Evolutionary conservation across 2,797 vertebrate genomes (phyloP).

Genomic region (Semaprochilodus insignis): DNA sequence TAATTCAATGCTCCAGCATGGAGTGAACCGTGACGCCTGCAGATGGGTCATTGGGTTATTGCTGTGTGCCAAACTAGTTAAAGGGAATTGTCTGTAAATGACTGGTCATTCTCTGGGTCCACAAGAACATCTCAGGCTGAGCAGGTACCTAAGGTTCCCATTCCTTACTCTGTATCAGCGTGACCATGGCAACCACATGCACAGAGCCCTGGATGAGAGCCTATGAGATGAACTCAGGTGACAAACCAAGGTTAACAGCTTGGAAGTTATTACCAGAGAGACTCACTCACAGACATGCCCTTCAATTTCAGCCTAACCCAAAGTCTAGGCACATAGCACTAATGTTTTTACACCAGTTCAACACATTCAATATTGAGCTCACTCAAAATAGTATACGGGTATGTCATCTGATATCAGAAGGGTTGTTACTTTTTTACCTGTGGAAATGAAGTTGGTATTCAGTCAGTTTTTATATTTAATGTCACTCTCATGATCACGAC

Average conservation of each 20-base stretch:
- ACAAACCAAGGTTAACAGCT: slow-evolving; percentile 13
- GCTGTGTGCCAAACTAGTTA: neutral
- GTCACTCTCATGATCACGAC: neutral
- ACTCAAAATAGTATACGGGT: neutral
- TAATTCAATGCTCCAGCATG: neutral
- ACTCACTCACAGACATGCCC: neutral
- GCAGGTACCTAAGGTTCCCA: neutral
- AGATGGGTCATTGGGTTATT: neutral
- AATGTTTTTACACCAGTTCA: neutral
- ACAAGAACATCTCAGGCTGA: neutral
- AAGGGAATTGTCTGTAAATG: neutral
- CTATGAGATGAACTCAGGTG: slow-evolving; percentile 14
- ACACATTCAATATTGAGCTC: neutral
- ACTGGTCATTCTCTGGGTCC: neutral
- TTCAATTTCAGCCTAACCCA: neutral
- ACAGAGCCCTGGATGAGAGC: neutral
- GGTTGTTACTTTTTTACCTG: neutral
- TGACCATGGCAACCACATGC: slow-evolving; percentile 23
- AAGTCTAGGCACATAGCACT: slow-evolving; percentile 5
- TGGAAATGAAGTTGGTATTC: neutral
- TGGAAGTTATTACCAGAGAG: slow-evolving; percentile 21
- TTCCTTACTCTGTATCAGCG: neutral
- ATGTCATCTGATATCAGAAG: neutral
- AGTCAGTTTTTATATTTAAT: neutral
- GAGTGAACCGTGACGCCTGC: neutral